Percentiles rank a stretch among this genome's conserved stretches.
Conservation (phyloP, 2,113 vertebrate genomes). For the Dicaeum eximium region DNA sequence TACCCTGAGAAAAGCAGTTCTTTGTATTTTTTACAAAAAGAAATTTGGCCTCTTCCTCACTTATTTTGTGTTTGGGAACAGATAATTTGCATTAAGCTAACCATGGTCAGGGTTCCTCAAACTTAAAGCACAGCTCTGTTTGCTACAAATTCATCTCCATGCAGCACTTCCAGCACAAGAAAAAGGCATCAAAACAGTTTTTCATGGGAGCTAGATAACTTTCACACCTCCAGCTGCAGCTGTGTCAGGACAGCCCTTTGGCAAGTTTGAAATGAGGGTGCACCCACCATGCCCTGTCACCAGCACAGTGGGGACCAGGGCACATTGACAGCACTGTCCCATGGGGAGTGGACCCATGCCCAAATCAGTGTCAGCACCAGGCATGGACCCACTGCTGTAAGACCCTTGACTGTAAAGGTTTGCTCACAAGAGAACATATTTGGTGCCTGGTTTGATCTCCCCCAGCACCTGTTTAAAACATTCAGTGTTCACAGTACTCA, state of each 20-base stretch:
- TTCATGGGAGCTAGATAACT: not conserved
- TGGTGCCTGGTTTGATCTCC: not conserved
- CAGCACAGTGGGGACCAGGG: not conserved
- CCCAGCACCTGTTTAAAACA: not conserved
- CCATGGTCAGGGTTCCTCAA: not conserved
- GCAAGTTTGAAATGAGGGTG: not conserved
- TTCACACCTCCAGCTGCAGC: not conserved
- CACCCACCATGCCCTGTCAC: not conserved
- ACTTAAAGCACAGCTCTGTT: not conserved
- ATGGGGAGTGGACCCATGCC: not conserved
- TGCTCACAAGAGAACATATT: not conserved
- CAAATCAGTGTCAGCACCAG: not conserved
- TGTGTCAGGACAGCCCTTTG: not conserved
- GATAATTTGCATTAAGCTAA: not conserved
- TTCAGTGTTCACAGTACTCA: not conserved
- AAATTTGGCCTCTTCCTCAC: not conserved
- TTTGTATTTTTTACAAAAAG: not conserved
- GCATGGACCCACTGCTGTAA: not conserved
- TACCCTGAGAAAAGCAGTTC: not conserved
- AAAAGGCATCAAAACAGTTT: not conserved
- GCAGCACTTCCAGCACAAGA: not conserved
- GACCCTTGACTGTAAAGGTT: not conserved
- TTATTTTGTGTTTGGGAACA: not conserved
- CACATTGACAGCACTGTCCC: not conserved
- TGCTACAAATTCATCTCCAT: not conserved